Evolutionary conservation across 2,888 invertebrate species (phyloP), one percentile per base, ranked within the genome.

Genomic region (Drosophila nigricruria): DNA sequence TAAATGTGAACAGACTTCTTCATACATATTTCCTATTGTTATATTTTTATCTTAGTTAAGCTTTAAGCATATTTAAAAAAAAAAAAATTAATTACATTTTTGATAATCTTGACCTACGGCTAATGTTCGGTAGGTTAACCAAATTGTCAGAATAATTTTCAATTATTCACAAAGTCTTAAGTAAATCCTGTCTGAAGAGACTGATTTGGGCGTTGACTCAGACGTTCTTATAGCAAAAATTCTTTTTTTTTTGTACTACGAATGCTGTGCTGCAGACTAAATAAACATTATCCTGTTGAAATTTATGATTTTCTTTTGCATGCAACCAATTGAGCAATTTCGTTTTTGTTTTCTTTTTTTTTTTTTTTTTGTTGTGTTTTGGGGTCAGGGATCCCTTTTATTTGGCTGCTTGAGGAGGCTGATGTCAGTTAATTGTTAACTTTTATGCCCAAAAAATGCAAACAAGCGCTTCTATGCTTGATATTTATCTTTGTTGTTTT

Each of bases 401-500:
- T 25, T 68, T 73, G 25, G 42, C 43, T 27, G 40, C 58, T 38
- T 5, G 23, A 23, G 14, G 38, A 32, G 34, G 47, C 52, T 61
- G 49, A 52, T 56, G 62, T 54, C 69, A 65, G 66, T 81, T 81
- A 86, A 83, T 86, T 83, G 81, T 86, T 83, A 79, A 74, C 71
- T 74, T 71, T 69, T 66, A 71, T 69, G 64, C 47, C 47, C 49
- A 1, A 43, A 70, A 73, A 68, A 82, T 73, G 78, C 74, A 74
- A 82, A 69, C 58, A 71, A 70, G 58, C 32, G 57, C 61, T 45
- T 64, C 70, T 64, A 43, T 54, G 53, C 32, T 42, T 52, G 52
- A 63, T 63, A 45, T 67, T 58, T 67, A 59, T 67, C 36, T 66
- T 59, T 49, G 42, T 57, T 61, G 56, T 63, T 66, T 40, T 42